phyloP scores from a whole-genome alignment of 2,113 vertebrate genomes.

The Myxocyprinus asiaticus region DNA sequence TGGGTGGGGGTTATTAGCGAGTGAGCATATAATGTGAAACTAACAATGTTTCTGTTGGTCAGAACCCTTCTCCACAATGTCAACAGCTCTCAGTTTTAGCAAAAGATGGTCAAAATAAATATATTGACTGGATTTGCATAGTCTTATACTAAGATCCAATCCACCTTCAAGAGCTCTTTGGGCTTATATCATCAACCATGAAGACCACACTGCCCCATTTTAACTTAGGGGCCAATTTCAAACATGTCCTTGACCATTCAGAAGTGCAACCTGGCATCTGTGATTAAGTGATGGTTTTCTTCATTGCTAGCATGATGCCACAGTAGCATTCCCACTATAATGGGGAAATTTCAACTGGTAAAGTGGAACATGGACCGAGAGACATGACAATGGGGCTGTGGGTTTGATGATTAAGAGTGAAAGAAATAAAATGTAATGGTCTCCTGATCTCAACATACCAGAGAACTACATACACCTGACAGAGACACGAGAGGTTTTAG shows the following conservation, averaged over 20 bases:
- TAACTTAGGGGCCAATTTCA: background rate
- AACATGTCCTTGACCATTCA: background rate
- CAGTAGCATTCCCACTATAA: background rate
- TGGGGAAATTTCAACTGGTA: too few relatives aligned
- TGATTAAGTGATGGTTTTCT: background rate
- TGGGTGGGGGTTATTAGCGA: conserved; percentile 40
- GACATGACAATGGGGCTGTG: conserved; percentile 1
- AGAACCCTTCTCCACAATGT: conserved; percentile 43
- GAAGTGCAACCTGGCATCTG: too few relatives aligned
- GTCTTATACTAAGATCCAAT: too few relatives aligned
- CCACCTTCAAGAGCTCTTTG: too few relatives aligned
- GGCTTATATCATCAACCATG: background rate
- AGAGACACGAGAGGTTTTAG: conserved; percentile 37
- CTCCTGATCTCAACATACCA: conserved; percentile 36
- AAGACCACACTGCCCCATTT: background rate
- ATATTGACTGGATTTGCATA: background rate
- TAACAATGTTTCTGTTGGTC: conserved; percentile 58
- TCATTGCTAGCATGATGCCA: background rate
- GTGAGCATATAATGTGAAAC: conserved; percentile 39
- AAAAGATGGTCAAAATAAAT: background rate
- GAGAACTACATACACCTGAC: background rate
- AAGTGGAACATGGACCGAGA: conserved; percentile 2
- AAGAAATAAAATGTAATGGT: conserved; percentile 8
- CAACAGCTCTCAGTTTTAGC: background rate
- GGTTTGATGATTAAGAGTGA: conserved; percentile 19